Conservation (phyloP, 2,888 invertebrate genomes). For the Ennomos erosarius region DNA sequence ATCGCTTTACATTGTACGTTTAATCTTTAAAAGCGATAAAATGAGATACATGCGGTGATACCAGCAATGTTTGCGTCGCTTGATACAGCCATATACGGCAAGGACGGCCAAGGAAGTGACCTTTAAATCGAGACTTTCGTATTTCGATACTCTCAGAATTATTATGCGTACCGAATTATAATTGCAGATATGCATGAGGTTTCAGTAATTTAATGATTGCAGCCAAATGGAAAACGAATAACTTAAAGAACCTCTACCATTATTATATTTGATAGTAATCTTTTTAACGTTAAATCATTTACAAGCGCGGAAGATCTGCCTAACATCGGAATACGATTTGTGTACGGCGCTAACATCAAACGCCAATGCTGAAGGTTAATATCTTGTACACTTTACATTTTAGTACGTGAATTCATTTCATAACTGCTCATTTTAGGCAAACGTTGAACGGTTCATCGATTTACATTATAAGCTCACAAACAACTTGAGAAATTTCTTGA, state of each 20-base stretch:
- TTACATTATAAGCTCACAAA: background rate
- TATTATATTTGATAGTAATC: constrained; percentile 1
- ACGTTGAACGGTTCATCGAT: constrained; percentile 18
- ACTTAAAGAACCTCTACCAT: constrained; percentile 1
- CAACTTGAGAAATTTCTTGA: too few relatives aligned
- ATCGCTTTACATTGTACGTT: constrained; percentile 8
- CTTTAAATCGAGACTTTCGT: constrained; percentile 60
- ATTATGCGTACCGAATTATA: constrained; percentile 24
- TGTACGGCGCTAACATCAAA: constrained; percentile 6
- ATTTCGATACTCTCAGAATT: constrained; percentile 28
- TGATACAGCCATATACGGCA: constrained; percentile 69
- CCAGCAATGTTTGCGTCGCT: constrained; percentile 50
- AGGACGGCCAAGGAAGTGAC: constrained; percentile 62
- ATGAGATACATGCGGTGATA: constrained; percentile 36
- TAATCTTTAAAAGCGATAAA: constrained; percentile 39
- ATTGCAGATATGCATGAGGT: constrained; percentile 20
- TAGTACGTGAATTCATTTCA: constrained; percentile 27
- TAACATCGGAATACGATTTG: constrained; percentile 3
- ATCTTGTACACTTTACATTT: constrained; percentile 19
- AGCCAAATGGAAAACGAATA: constrained; percentile 10
- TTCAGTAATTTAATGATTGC: constrained; percentile 3
- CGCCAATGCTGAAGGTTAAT: background rate
- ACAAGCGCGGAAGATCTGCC: constrained; percentile 13
- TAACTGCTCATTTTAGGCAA: constrained; percentile 13
- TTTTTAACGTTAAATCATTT: background rate